Conservation (phyloP, 1,140 invertebrate species). For the Sminthurides bifidus region DNA sequence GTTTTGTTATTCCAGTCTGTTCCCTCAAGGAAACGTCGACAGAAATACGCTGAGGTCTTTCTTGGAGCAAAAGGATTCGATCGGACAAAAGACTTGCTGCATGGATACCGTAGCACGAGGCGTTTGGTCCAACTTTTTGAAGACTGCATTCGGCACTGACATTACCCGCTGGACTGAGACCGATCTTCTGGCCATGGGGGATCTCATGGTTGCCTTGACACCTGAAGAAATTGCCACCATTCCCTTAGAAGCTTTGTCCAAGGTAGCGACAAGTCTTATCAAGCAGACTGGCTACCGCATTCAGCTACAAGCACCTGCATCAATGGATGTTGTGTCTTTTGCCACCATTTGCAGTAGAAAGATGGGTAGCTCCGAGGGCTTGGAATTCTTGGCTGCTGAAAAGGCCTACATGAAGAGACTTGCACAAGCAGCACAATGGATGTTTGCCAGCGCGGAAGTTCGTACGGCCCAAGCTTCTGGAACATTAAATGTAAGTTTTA, state of each 20-base stretch:
- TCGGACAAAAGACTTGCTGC: constrained; percentile 28
- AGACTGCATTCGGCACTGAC: constrained; percentile 19
- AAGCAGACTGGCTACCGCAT: constrained; percentile 7
- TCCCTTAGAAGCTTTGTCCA: constrained; percentile 13
- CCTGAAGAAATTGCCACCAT: constrained; percentile 17
- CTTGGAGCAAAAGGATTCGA: constrained; percentile 11
- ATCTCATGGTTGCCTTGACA: constrained; percentile 19
- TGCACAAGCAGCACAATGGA: constrained; percentile 21
- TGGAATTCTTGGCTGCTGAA: constrained; percentile 7
- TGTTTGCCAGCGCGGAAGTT: constrained; percentile 19
- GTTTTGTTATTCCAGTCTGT: constrained; percentile 17
- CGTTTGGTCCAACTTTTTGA: constrained; percentile 19
- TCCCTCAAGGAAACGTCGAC: not conserved
- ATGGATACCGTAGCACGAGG: constrained; percentile 1
- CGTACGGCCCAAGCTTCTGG: too few relatives aligned
- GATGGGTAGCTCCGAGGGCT: constrained; percentile 10
- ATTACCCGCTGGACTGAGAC: constrained; percentile 20
- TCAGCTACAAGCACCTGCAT: constrained; percentile 4
- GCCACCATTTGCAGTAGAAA: too few relatives aligned
- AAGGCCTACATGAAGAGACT: constrained; percentile 17
- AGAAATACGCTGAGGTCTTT: constrained; percentile 10
- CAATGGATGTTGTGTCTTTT: constrained; percentile 11
- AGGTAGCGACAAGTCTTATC: constrained; percentile 12
- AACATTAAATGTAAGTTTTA: too few relatives aligned
- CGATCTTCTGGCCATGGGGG: constrained; percentile 21